phyloP scores from a whole-genome alignment of 2,888 invertebrate species.

The Drosophila histrio region DNA sequence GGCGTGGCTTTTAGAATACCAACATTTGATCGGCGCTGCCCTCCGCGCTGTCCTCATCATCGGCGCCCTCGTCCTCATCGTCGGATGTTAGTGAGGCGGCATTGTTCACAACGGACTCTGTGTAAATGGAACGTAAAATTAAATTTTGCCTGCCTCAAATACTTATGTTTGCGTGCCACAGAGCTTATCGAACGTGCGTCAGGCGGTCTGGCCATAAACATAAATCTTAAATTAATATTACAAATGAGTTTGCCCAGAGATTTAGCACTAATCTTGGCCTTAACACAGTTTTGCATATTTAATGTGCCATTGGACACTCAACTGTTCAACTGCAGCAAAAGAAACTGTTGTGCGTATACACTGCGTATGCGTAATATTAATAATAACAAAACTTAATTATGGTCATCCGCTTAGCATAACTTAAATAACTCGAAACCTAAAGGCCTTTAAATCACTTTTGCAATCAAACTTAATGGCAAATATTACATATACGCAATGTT shows the following conservation, averaged over 20 bases:
- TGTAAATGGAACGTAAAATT: slow-evolving; percentile 54
- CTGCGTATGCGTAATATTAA: slow-evolving; percentile 55
- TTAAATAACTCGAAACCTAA: slow-evolving; percentile 12
- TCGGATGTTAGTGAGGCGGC: slow-evolving; percentile 87
- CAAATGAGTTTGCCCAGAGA: slow-evolving; percentile 22
- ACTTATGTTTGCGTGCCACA: slow-evolving; percentile 21
- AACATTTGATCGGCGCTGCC: slow-evolving; percentile 91
- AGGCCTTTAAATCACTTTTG: not conserved
- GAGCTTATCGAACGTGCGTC: slow-evolving; percentile 20
- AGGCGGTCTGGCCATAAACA: slow-evolving; percentile 16
- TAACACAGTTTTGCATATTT: slow-evolving; percentile 22
- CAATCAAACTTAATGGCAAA: not conserved
- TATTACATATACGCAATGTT: slow-evolving; percentile 53
- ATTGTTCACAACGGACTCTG: slow-evolving; percentile 86
- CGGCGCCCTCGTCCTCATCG: slow-evolving; percentile 91
- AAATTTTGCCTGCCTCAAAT: slow-evolving; percentile 10
- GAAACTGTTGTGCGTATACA: not conserved
- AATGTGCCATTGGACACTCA: slow-evolving; percentile 8
- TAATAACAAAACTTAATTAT: slow-evolving; percentile 56
- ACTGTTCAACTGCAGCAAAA: not conserved
- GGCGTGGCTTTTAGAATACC: slow-evolving; percentile 86
- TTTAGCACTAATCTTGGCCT: slow-evolving; percentile 31
- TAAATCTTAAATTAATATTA: slow-evolving; percentile 35
- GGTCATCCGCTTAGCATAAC: not conserved
- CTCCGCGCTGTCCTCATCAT: slow-evolving; percentile 89